Evolutionary conservation across 1,140 invertebrate genomes (phyloP), one percentile per base, ranked within the genome.

Genomic region (Caerostris darwini): DNA sequence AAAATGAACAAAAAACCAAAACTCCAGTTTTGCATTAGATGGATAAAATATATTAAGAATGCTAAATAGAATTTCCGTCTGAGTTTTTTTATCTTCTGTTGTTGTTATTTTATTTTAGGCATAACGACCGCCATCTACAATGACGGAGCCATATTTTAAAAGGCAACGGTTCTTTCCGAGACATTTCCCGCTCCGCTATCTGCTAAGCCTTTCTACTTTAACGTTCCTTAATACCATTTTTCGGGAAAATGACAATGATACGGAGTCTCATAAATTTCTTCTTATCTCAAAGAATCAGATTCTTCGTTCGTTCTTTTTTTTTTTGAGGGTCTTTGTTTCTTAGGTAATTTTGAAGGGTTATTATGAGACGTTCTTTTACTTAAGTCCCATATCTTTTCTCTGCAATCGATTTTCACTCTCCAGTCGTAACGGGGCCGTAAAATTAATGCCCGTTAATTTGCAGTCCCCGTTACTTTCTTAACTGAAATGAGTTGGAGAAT

Each of bases 201-300:
- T 87, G 7, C 50, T 19, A 67, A 67, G 10, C 67, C 64, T 54
- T n/a, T 67, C 50, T 61, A 14, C 87, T 53, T 56, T 71, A 54
- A 56, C 59, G 50, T 64, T 34, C 53, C 64, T 56, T 90, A 90
- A 90, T 90, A 34, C 89, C 89, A 17, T 90, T 59, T 64, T 57
- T 12, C 85, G n/a, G 64, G 64, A 50, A 19, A 61, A 87, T 7
- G 71, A 56, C 17, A 90, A 90, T 90, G 69, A 90, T 90, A 81
- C 64, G 69, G 6, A 53, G 58, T 56, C 56, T 59, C 89, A 81
- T 81, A 92, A 92, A 83, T 92, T 92, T 83, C 81, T 53, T 57
- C 90, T 92, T 92, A 92, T 92, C 90, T 82, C 10, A 4, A 14
- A 2, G 77, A 92, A 92, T 92, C 90, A 92, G 90, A 83, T 82